Conservation (phyloP, 2,113 vertebrate genomes). For the Gymnobelideus leadbeateri region DNA sequence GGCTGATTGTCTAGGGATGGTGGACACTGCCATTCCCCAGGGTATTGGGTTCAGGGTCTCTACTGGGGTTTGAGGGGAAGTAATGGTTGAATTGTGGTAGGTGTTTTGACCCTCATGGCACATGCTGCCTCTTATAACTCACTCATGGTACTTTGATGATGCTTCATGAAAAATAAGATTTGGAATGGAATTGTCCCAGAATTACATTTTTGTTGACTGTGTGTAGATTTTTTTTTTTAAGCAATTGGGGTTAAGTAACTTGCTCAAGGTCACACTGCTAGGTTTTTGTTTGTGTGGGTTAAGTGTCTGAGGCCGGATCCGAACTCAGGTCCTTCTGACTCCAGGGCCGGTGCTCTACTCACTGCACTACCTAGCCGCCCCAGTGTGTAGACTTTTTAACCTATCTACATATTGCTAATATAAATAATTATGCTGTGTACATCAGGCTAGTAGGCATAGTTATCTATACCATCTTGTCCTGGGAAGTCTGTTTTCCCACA, state of each 20-base stretch:
- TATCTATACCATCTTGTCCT: not conserved
- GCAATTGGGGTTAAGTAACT: no score
- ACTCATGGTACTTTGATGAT: not conserved
- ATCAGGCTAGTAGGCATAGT: not conserved
- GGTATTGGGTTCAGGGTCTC: not conserved
- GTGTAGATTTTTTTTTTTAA: not conserved
- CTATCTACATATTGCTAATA: not conserved
- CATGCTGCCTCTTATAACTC: not conserved
- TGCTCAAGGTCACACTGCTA: no score
- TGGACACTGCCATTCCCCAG: not conserved
- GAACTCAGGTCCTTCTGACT: no score
- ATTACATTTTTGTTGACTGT: not conserved
- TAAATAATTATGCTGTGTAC: not conserved
- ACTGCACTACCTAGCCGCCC: no score
- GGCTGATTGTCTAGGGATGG: not conserved
- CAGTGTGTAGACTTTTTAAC: not conserved
- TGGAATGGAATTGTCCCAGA: not conserved
- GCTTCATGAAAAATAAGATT: not conserved
- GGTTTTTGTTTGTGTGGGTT: no score
- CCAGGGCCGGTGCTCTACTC: no score
- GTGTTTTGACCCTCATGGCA: not conserved
- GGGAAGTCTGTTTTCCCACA: not conserved
- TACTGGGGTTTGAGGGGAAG: not conserved
- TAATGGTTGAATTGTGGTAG: not conserved
- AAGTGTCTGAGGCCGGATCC: no score